Conservation (phyloP, 2,888 invertebrate genomes). For the Cantharis rufa region DNA sequence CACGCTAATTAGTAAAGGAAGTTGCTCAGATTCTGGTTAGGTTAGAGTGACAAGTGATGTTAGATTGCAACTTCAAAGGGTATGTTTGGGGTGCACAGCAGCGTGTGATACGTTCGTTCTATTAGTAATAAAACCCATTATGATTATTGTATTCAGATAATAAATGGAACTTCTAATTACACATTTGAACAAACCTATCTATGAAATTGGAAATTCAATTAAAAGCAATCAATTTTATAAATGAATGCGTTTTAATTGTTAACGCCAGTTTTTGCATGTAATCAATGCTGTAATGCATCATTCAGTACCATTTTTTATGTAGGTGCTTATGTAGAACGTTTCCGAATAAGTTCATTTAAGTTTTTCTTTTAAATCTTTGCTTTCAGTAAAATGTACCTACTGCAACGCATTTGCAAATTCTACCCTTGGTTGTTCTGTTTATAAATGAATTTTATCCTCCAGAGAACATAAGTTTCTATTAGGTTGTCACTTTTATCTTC, state of each 20-base stretch:
- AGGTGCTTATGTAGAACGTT: not conserved
- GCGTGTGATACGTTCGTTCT: slow-evolving; percentile 4
- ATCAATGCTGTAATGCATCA: not conserved
- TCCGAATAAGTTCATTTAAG: not conserved
- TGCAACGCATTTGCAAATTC: not conserved
- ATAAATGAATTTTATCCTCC: not conserved
- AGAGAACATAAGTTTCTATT: not conserved
- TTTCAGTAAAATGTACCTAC: not conserved
- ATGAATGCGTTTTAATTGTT: not conserved
- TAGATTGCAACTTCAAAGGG: slow-evolving; percentile 27
- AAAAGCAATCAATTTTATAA: not conserved
- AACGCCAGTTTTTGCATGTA: not conserved
- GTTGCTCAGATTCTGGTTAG: slow-evolving; percentile 31
- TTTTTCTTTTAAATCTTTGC: not conserved
- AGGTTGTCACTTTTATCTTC: not conserved
- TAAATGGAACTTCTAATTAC: not conserved
- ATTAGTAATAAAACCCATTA: not conserved
- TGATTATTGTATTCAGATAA: not conserved
- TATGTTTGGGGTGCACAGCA: slow-evolving; percentile 16
- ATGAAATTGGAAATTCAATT: not conserved
- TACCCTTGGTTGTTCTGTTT: not conserved
- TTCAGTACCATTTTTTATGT: not conserved
- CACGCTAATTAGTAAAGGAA: slow-evolving; percentile 33
- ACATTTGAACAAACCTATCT: not conserved
- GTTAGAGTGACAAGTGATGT: slow-evolving; percentile 27